Percentiles rank a stretch among this genome's conserved stretches.
Evolutionary conservation across 2,113 vertebrate species (phyloP).

Genomic region (Myotis lucifugus): DNA sequence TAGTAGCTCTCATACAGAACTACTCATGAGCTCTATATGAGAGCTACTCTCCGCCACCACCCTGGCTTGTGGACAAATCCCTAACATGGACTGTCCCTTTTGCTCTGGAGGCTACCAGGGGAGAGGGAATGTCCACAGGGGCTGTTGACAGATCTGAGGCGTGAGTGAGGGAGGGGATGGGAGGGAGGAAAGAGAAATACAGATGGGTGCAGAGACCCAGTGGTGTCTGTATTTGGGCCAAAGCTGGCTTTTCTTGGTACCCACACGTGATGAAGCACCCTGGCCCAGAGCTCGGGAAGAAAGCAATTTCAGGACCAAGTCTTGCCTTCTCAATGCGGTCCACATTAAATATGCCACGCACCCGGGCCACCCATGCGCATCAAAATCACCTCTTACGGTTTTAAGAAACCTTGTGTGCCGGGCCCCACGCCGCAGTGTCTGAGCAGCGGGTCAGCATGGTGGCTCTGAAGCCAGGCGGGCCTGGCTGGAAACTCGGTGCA

Average conservation of each 20-base stretch:
- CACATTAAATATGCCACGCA: accelerated
- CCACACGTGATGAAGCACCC: not conserved
- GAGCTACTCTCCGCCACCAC: not conserved
- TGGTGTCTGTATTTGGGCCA: not conserved
- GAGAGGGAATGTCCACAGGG: not conserved
- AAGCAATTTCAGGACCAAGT: not conserved
- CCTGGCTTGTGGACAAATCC: not conserved
- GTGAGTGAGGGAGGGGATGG: not conserved
- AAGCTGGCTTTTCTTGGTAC: not conserved
- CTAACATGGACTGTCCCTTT: not conserved
- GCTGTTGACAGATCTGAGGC: not conserved
- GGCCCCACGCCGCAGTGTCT: not conserved
- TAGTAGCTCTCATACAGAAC: not conserved
- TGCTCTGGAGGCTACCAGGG: not conserved
- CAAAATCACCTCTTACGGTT: not conserved
- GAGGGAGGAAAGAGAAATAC: not conserved
- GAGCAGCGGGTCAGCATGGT: not conserved
- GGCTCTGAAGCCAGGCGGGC: not conserved
- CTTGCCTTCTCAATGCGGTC: not conserved
- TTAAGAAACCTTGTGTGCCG: not conserved
- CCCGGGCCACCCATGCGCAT: accelerated
- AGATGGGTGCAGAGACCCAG: not conserved
- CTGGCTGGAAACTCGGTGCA: not conserved
- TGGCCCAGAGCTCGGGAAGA: not conserved
- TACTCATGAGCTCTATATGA: too few relatives aligned